Percentiles rank a stretch among this genome's conserved stretches.
These are phyloP conservation scores for Aptenodytes patagonicus DNA, from an alignment of 2,113 vertebrate species.

Conservation along the genomic window DNA sequence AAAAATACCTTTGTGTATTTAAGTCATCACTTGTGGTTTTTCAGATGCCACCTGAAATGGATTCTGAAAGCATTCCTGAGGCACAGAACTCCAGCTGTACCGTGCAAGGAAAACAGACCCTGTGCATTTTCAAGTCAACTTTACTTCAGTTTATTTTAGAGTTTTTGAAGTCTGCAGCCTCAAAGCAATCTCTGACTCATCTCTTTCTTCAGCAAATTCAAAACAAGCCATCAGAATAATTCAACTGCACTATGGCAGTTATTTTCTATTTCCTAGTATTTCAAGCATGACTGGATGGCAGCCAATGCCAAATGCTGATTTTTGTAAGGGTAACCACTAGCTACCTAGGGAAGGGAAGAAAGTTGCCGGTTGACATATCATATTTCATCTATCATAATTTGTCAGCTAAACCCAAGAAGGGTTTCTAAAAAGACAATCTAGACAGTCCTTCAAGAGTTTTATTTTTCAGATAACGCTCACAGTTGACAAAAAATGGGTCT, in stretches of 20 bases:
- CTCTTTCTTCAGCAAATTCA: conserved; percentile 48
- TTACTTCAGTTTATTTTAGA: neutral
- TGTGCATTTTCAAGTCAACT: neutral
- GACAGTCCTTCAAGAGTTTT: neutral
- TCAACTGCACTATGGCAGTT: neutral
- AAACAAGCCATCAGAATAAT: conserved; percentile 54
- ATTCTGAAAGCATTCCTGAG: conserved; percentile 1
- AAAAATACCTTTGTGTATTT: neutral
- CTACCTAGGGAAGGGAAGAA: conserved; percentile 21
- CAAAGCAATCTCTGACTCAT: conserved; percentile 60
- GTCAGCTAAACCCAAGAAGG: conserved; percentile 21
- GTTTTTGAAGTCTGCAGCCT: conserved; percentile 30
- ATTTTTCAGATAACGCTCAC: neutral
- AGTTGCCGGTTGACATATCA: neutral
- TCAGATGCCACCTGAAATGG: conserved; percentile 19
- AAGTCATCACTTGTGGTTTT: neutral
- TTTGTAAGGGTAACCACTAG: conserved; percentile 24
- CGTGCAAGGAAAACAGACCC: neutral
- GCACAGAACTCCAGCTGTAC: neutral
- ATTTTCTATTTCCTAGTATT: conserved; percentile 37
- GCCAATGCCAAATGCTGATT: conserved; percentile 41
- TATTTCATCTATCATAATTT: conserved; percentile 55
- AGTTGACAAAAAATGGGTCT: neutral
- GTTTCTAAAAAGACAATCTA: conserved; percentile 38
- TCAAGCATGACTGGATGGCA: conserved; percentile 27